Base-by-base conservation (phyloP, 2,113 vertebrate genomes). In the Gadus macrocephalus region DNA sequence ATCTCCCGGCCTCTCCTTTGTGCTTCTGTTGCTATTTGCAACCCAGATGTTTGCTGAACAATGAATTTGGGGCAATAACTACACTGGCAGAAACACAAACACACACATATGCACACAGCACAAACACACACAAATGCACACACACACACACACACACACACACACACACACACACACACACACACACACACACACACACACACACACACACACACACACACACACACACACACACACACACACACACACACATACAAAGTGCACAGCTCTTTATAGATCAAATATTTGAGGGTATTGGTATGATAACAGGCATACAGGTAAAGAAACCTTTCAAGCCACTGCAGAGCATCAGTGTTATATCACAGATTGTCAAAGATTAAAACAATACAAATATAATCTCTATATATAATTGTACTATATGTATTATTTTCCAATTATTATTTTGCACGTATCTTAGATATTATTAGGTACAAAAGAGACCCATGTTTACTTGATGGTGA, bases 21-120 rank as follows among this genome's bases (percentile, higher is more conserved):
- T 70, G 66, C 61, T 56, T 25, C n/a, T 82, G 72, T 87, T 49
- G 27, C 59, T 0, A 19, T 25, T 49, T 17, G 67, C 74, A 78
- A 82, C 87, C 79, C 81, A 81, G 9, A 69, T 67, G 66, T 81
- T 76, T 82, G 59, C 65, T 17, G 58, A 78, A 79, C 82, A 76
- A 81, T 71, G 78, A 66, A 42, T 14, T 35, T 58, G 71, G 27
- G 22, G 69, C 67, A 68, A 56, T 58, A 17, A 17, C n/a, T n/a
- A 9, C 49, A 55, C 31, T 1, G 3, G 4, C 31, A 35, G 4
- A 35, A 35, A 35, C 20, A n/a, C 49, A 67, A 14, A 19, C 20
- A 31, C 22, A 67, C 49, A 15, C 53, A 31, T 15, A 27, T 25
- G 19, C 66, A 56, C 53, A 66, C n/a, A 60, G 42, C 64, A 53